phyloP scores from a whole-genome alignment of 2,113 vertebrate genomes.

The Gavialis gangeticus region DNA sequence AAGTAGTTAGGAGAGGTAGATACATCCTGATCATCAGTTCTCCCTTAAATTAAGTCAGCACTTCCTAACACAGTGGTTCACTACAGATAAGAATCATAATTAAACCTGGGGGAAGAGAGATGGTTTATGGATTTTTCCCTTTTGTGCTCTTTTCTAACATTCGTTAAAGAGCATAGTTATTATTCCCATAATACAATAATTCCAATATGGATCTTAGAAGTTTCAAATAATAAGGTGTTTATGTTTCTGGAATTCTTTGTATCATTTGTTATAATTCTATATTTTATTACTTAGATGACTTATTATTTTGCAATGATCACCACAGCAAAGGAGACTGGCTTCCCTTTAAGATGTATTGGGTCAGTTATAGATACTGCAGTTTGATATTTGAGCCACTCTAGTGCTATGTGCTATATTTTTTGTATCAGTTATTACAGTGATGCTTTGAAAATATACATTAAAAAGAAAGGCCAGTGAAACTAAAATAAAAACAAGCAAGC shows the following conservation, averaged over 20 bases:
- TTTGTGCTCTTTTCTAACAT: neutral
- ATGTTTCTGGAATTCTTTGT: neutral
- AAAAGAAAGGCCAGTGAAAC: neutral
- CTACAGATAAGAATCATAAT: neutral
- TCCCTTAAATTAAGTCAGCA: neutral
- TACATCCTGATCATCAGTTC: neutral
- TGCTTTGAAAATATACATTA: neutral
- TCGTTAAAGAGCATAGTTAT: neutral
- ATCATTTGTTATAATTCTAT: neutral
- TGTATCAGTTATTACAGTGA: neutral
- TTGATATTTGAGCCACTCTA: neutral
- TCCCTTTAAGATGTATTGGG: neutral
- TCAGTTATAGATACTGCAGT: neutral
- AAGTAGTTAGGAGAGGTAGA: neutral
- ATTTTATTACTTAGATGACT: neutral
- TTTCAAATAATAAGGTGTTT: neutral
- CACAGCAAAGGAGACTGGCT: neutral
- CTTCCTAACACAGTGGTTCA: neutral
- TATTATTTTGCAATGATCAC: neutral
- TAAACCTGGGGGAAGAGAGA: neutral
- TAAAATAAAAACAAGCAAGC: neutral
- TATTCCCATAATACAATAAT: neutral
- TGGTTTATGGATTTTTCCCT: neutral
- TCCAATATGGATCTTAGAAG: neutral
- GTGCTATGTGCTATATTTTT: neutral